Evolutionary conservation across 2,888 invertebrate genomes (phyloP).

Genomic region (Lasioglossum pauxillum): DNA sequence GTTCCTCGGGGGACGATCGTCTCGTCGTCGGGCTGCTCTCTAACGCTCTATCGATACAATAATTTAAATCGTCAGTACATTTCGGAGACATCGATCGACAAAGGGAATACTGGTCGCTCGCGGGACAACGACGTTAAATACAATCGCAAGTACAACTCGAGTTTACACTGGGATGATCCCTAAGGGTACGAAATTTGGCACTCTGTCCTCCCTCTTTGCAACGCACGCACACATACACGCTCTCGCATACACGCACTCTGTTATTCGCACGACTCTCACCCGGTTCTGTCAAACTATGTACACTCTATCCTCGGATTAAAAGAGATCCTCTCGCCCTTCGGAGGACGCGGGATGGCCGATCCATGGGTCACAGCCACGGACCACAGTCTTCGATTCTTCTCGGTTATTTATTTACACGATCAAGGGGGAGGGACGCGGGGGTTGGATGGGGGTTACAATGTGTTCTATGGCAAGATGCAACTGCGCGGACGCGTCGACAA

Average conservation of each 20-base stretch:
- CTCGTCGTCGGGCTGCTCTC: conserved; percentile 22
- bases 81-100: conserved; percentile 79
- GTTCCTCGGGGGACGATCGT: conserved; percentile 42
- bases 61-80: conserved; percentile 82
- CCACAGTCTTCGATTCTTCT: conserved; percentile 51
- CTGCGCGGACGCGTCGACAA: conserved; percentile 46
- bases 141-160: conserved; percentile 75
- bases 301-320: conserved; percentile 29
- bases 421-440: conserved; percentile 30
- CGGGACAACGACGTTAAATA: conserved; percentile 78
- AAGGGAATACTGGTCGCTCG: conserved; percentile 82
- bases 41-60: conserved; percentile 74
- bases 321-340: conserved; percentile 28
- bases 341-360: conserved; percentile 25
- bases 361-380: conserved; percentile 32
- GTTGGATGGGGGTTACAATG: conserved; percentile 32
- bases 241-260: not conserved
- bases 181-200: conserved; percentile 81
- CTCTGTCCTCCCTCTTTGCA: conserved; percentile 65
- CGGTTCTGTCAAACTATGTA: conserved; percentile 45
- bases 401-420: conserved; percentile 63
- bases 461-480: conserved; percentile 73
- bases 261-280: not conserved
- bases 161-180: conserved; percentile 78
- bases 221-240: not conserved